phyloP scores from a whole-genome alignment of 2,888 invertebrate genomes.

The Baccha elongata region DNA sequence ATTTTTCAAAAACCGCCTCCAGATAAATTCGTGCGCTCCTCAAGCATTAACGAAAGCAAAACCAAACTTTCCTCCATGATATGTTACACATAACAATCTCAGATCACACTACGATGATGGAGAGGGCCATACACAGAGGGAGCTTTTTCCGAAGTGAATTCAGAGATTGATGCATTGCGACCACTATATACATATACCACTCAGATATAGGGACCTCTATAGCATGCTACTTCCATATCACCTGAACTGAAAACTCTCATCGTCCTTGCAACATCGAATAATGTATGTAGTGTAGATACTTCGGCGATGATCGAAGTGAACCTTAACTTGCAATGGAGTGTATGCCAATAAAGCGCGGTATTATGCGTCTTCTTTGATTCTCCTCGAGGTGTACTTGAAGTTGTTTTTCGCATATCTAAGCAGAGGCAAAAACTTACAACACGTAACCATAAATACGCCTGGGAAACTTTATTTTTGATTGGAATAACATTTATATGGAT shows the following conservation, averaged over 20 bases:
- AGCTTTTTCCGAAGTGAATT: conserved; percentile 28
- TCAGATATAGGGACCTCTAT: no score
- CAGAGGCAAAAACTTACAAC: conserved; percentile 4
- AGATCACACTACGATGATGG: not conserved
- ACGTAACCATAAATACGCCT: conserved; percentile 58
- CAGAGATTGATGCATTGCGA: conserved; percentile 40
- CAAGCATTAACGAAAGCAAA: conserved; percentile 58
- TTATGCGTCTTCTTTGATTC: conserved; percentile 35
- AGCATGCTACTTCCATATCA: conserved; percentile 10
- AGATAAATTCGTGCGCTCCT: conserved; percentile 50
- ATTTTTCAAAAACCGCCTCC: conserved; percentile 44
- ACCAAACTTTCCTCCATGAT: conserved; percentile 46
- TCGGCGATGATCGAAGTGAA: conserved; percentile 1
- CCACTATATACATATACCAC: not conserved
- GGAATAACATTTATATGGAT: conserved; percentile 71
- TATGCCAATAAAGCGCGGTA: conserved; percentile 21
- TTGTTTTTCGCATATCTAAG: conserved; percentile 56
- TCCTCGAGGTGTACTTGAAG: conserved; percentile 39
- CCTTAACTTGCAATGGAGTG: conserved; percentile 25
- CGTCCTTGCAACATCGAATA: not conserved
- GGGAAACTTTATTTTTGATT: conserved; percentile 70
- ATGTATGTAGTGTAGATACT: not conserved
- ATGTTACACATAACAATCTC: conserved; percentile 49
- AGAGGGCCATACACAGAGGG: not conserved
- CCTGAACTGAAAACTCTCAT: conserved; percentile 39